phyloP scores from a whole-genome alignment of 1,140 invertebrate species.

The Olivierus martensii region DNA sequence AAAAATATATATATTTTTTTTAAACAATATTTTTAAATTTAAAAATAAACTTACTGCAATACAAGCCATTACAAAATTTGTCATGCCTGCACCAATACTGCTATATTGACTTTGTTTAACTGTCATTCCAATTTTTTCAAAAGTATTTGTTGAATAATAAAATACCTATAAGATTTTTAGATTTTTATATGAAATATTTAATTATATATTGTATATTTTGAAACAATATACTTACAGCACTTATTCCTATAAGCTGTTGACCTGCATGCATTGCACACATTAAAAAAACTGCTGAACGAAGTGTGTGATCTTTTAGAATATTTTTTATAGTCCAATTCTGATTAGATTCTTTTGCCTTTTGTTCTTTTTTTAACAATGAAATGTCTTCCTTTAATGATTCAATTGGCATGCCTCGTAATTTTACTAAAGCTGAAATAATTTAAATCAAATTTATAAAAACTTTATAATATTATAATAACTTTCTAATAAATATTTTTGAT shows the following conservation, averaged over 20 bases:
- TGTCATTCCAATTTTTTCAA: constrained; percentile 24
- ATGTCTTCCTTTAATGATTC: constrained; percentile 34
- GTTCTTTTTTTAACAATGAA: constrained; percentile 18
- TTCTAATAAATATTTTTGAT: no score
- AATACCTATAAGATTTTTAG: constrained; percentile 16
- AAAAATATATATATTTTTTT: no score
- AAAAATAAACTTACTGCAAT: constrained; percentile 11
- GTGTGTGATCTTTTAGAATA: constrained; percentile 13
- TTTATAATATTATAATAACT: no score
- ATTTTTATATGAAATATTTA: no score
- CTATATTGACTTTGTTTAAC: constrained; percentile 23
- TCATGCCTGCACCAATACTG: constrained; percentile 23
- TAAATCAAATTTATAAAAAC: no score
- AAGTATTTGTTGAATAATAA: constrained; percentile 31
- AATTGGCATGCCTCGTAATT: constrained; percentile 19
- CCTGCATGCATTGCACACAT: constrained; percentile 58
- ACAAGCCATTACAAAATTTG: constrained; percentile 28
- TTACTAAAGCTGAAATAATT: no score
- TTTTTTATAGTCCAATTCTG: constrained; percentile 4
- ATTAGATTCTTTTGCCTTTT: constrained; percentile 3
- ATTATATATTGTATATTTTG: no score
- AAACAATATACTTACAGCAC: constrained; percentile 46
- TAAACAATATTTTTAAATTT: no score
- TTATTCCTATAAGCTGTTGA: constrained; percentile 74
- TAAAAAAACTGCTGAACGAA: constrained; percentile 52